phyloP scores from a whole-genome alignment of 2,797 vertebrate genomes.

The Ctenopoma multispine region DNA sequence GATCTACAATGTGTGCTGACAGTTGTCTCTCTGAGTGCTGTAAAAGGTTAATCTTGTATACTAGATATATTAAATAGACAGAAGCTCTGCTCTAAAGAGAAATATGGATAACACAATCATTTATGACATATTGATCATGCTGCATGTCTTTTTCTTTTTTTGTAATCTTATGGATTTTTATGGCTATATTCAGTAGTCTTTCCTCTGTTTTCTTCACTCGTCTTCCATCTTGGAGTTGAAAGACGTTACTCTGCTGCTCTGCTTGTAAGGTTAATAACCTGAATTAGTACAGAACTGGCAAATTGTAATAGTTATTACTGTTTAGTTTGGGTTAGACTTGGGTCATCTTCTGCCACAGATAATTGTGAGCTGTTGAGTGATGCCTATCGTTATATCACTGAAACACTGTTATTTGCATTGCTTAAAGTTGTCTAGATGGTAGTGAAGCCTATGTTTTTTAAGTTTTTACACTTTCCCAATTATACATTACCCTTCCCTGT shows the following conservation, averaged over 20 bases:
- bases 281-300: background rate
- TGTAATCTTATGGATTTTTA: constrained; percentile 7
- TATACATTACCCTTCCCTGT: background rate
- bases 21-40: constrained; percentile 53
- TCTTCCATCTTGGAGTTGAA: background rate
- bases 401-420: constrained; percentile 6
- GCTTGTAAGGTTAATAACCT: background rate
- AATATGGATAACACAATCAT: constrained; percentile 54
- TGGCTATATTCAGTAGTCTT: background rate
- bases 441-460: background rate
- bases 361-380: too few relatives aligned
- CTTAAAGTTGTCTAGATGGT: constrained; percentile 11
- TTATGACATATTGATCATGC: constrained; percentile 44
- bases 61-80: constrained; percentile 54
- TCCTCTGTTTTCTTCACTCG: background rate
- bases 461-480: background rate
- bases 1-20: constrained; percentile 40
- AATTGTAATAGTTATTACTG: background rate
- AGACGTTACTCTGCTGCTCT: background rate
- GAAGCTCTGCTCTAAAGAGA: constrained; percentile 42
- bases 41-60: constrained; percentile 64
- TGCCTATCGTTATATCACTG: constrained; percentile 1
- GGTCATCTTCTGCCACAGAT: background rate
- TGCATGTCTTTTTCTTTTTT: constrained; percentile 9
- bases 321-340: background rate